Evolutionary conservation across 2,888 invertebrate species (phyloP).

Genomic region (Rhimphoctona megacephalus): DNA sequence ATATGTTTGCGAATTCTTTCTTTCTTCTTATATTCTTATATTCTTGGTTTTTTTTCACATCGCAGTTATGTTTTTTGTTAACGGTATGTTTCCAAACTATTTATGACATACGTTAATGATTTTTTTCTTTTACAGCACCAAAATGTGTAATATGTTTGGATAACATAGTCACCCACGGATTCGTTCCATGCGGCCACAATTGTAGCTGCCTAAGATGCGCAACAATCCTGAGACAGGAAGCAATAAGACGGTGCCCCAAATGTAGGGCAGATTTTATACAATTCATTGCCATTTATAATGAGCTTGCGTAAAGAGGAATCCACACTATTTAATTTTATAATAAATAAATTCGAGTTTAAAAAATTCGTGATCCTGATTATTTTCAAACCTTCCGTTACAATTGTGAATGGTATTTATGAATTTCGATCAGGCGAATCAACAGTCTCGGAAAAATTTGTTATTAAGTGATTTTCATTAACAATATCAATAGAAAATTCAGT

Average conservation of each 20-base stretch:
- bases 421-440: too few species aligned
- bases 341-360: neutral
- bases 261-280: neutral
- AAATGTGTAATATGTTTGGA: too few species aligned
- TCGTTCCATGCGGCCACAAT: too few species aligned
- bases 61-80: conserved; percentile 3
- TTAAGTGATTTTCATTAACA: too few species aligned
- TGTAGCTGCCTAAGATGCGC: neutral
- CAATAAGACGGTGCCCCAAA: neutral
- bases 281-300: too few species aligned
- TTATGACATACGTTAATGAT: conserved; percentile 40
- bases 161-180: too few species aligned
- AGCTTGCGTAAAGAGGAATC: neutral
- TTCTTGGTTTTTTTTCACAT: neutral
- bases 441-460: too few species aligned
- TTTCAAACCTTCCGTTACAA: too few species aligned
- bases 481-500: too few species aligned
- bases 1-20: neutral
- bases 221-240: neutral
- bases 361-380: neutral
- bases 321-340: neutral
- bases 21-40: too few species aligned
- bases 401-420: too few species aligned
- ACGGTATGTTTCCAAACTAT: neutral
- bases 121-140: too few species aligned